Base-by-base conservation (phyloP, 2,797 vertebrate species). In the Coregonus suidteri region DNA sequence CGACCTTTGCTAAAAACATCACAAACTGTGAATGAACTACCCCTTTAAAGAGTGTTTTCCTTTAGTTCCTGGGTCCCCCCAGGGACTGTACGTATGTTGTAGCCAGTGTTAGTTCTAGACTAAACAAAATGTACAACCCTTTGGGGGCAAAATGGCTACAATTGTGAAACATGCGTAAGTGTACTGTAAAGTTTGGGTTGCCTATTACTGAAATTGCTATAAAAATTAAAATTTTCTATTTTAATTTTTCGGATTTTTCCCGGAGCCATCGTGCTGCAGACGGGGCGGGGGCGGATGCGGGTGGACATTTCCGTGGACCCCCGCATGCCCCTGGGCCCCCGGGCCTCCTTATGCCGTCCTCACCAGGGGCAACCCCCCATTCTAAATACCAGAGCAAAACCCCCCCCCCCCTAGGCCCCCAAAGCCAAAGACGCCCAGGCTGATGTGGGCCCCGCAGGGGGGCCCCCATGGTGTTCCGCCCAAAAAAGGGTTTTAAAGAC, bases 361-460 rank as follows among this genome's bases (percentile, higher is more conserved):
- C 98, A 98, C 84, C 98, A 99, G 90, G 98, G 99, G 88, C 98
- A 99, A 87, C 98, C 98, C 9, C 95, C 96, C 84, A 96, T 99
- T 88, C 95, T 99, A 97, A 96, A 93, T 96, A 97, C 90, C 98
- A 99, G 98, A 99, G 79, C 97, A 97, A 85, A 98, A 99, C 81
- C 98, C 98, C 18, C 96, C 97, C 70, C 0, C 97, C 98, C 56
- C 95, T 99, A 84, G 97, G 97, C 85, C 96, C 98, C 98, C 35
- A 99, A 99, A 0, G 98, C 98, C 94, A 99, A 99, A 0, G 98
- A 99, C 4, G 98, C 98, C 90, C 98, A 99, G 89, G 89, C 94
- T 99, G 81, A 99, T 99, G 98, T 99, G 98, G 98, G 83, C 98
- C 98, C 34, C 95, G 97, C 89, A 94, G 97, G 87, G 98, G 98